Percentiles rank a stretch among this genome's conserved stretches.
Conservation (phyloP, 2,888 invertebrate genomes). For the Dysmachus trigonus region DNA sequence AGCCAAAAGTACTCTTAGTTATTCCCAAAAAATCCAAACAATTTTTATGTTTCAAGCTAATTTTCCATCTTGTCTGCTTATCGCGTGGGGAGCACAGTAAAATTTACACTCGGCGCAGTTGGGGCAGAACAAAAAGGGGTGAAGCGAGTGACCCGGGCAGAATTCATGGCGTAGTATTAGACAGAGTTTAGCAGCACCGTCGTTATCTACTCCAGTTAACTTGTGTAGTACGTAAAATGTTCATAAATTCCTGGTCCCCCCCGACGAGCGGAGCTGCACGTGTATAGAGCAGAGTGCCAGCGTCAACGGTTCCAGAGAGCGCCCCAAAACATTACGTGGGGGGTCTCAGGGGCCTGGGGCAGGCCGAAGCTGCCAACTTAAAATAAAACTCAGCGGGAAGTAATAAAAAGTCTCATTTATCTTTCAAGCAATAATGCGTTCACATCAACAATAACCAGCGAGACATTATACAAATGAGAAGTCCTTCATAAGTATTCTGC, state of each 20-base stretch:
- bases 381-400: slow-evolving; percentile 38
- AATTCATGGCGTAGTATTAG: background rate
- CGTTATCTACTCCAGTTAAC: background rate
- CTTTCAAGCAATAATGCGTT: slow-evolving; percentile 38
- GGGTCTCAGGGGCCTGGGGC: background rate
- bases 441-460: slow-evolving; percentile 41
- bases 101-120: background rate
- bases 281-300: background rate
- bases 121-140: background rate
- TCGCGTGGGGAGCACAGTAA: background rate
- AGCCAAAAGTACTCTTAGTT: background rate
- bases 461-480: slow-evolving; percentile 41
- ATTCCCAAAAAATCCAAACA: background rate
- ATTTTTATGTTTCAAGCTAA: background rate
- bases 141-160: background rate
- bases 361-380: slow-evolving; percentile 1
- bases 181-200: background rate
- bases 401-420: slow-evolving; percentile 42
- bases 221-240: background rate
- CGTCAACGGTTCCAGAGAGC: background rate
- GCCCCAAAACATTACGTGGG: background rate
- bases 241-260: background rate
- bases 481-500: slow-evolving; percentile 17
- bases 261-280: background rate
- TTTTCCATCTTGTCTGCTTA: background rate